Conservation (phyloP, 2,888 invertebrate species). For the Leptinotarsa peninsularis region DNA sequence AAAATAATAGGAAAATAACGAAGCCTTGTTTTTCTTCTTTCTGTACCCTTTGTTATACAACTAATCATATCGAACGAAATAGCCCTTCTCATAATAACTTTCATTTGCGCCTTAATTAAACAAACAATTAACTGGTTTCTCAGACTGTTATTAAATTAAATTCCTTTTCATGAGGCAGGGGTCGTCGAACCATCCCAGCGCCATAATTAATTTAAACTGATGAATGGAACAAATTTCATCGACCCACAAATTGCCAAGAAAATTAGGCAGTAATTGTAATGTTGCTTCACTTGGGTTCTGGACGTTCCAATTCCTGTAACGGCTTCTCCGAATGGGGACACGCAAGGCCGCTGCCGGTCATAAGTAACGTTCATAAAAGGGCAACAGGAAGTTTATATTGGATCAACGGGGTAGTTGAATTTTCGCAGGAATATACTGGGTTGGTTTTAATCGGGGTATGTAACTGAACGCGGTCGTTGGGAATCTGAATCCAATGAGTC, state of each 20-base stretch:
- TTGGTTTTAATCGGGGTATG: background rate
- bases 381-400: slow-evolving; percentile 19
- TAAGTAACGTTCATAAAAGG: slow-evolving; percentile 25
- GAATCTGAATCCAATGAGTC: background rate
- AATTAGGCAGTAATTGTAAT: slow-evolving; percentile 19
- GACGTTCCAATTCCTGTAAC: slow-evolving; percentile 10
- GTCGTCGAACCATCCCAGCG: background rate
- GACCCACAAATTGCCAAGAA: slow-evolving; percentile 6
- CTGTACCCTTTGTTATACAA: background rate
- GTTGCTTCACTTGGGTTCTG: background rate
- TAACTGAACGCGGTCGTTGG: background rate
- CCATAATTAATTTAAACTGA: slow-evolving; percentile 8
- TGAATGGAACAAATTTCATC: slow-evolving; percentile 9
- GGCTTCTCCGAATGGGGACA: background rate
- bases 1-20: too few species aligned
- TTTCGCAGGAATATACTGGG: slow-evolving; percentile 5
- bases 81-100: background rate
- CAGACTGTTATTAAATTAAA: slow-evolving; percentile 9
- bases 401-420: slow-evolving; percentile 1
- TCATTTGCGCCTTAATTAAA: background rate
- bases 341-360: slow-evolving; percentile 5
- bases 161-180: background rate
- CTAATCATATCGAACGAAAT: background rate
- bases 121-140: background rate
- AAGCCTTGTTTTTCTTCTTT: too few species aligned